Base-by-base conservation (phyloP, 2,113 vertebrate species). In the Cisticola juncidis region DNA sequence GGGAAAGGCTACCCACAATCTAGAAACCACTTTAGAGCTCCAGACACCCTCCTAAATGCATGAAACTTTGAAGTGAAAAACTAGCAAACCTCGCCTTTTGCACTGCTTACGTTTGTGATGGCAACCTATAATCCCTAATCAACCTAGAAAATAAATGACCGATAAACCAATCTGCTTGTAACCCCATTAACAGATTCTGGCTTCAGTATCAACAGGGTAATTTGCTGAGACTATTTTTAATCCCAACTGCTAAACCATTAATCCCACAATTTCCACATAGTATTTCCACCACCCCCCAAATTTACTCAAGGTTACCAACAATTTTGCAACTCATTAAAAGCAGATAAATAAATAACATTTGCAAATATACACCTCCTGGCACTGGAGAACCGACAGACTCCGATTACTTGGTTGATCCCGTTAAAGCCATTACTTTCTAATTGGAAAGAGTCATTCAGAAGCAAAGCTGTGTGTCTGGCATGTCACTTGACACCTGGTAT, bases 211-310 rank as follows among this genome's bases (percentile, higher is more conserved):
- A 96, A 97, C 94, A 91, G 88, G 96, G 94, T 93, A 97, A 96
- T 98, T 97, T 97, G 91, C 95, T 60, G 77, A 85, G 69, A 93
- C 89, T 95, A 96, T 97, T 97, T 97, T 97, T 97, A 98, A 98
- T 97, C 96, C 97, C 36, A 13, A 48, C 94, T 92, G 85, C 94
- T 97, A 95, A 97, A 96, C 97, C 97, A 98, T 95, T 98, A 98
- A 98, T 98, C 98, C 97, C 84, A 88, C 13, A 84, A 97, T 98
- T 98, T 97, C 96, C 70, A 97, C 87, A 94, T 38, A 71, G 92
- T 42, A 97, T 90, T 97, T 87, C 92, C 86, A n/a, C 36, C 6
- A 57, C 54, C 45, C 90, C 33, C 80, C 88, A 93, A 97, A 97
- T 97, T 95, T 83, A 94, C 60, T n/a, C 74, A 86, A 78, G 81